Evolutionary conservation across 2,113 vertebrate genomes (phyloP).

Genomic region (Seriola aureovittata): DNA sequence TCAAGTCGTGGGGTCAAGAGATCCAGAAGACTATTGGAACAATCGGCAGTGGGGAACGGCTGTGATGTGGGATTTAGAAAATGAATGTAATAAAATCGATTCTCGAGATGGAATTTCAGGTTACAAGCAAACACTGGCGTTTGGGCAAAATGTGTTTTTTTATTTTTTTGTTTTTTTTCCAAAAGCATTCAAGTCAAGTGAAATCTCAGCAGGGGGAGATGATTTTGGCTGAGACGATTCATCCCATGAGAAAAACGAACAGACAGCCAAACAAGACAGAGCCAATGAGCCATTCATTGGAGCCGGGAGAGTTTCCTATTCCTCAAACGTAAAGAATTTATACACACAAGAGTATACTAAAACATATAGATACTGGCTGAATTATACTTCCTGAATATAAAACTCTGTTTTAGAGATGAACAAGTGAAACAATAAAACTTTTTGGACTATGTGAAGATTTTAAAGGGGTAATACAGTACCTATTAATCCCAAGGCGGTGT

Average conservation of each 20-base stretch:
- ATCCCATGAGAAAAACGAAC: conserved; percentile 14
- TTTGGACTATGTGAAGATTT: no score
- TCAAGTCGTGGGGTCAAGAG: conserved; percentile 36
- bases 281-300: conserved; percentile 30
- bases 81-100: conserved; percentile 13
- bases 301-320: conserved; percentile 16
- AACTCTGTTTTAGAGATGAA: conserved; percentile 1
- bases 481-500: no score
- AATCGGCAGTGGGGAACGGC: conserved; percentile 1
- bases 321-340: conserved; percentile 5
- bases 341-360: neutral
- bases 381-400: neutral
- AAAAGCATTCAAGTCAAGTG: conserved; percentile 32
- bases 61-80: conserved; percentile 42
- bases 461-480: neutral
- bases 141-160: conserved; percentile 8
- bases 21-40: conserved; percentile 32
- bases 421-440: neutral
- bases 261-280: conserved; percentile 34
- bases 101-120: conserved; percentile 38
- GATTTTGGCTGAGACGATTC: conserved; percentile 38
- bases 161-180: neutral
- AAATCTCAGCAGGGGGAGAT: conserved; percentile 39
- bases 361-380: neutral
- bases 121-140: conserved; percentile 23